Percentiles rank a stretch among this genome's conserved stretches.
phyloP scores from a whole-genome alignment of 2,888 invertebrate genomes.

The Idaea aversata region DNA sequence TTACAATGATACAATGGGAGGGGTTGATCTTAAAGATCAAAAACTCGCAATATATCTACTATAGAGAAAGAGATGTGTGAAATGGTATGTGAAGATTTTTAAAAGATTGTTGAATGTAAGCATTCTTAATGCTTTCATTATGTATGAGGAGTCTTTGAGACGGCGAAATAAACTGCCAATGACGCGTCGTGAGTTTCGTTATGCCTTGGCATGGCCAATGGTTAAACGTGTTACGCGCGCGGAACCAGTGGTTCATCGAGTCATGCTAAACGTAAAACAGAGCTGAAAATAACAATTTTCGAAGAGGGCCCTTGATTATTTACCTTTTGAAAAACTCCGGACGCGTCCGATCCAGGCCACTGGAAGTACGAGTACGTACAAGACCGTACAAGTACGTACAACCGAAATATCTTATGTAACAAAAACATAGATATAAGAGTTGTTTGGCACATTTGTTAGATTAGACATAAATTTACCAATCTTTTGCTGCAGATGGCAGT shows the following conservation, averaged over 20 bases:
- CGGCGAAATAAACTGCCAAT: slow-evolving; percentile 7
- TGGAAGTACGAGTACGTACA: no score
- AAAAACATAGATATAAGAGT: no score
- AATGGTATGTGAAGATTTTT: slow-evolving; percentile 30
- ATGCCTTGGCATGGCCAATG: slow-evolving; percentile 10
- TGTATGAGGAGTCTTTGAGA: slow-evolving; percentile 13
- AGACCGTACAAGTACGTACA: no score
- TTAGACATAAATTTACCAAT: no score
- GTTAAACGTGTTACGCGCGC: slow-evolving; percentile 7
- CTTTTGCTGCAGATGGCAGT: no score
- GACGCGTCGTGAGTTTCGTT: slow-evolving; percentile 14
- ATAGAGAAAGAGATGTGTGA: slow-evolving; percentile 7
- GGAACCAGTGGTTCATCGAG: not conserved
- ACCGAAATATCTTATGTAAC: no score
- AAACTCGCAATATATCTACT: slow-evolving; percentile 3
- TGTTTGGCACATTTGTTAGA: no score
- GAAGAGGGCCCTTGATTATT: no score
- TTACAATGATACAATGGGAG: slow-evolving; percentile 28
- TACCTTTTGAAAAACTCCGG: no score
- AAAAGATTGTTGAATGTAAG: slow-evolving; percentile 26
- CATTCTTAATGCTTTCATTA: slow-evolving; percentile 21
- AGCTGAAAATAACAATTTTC: no score
- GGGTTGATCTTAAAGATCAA: slow-evolving; percentile 2
- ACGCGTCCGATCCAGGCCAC: no score
- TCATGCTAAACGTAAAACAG: no score